Evolutionary conservation across 2,888 invertebrate species (phyloP), one percentile per base, ranked within the genome.

Genomic region (Deilephila elpenor): DNA sequence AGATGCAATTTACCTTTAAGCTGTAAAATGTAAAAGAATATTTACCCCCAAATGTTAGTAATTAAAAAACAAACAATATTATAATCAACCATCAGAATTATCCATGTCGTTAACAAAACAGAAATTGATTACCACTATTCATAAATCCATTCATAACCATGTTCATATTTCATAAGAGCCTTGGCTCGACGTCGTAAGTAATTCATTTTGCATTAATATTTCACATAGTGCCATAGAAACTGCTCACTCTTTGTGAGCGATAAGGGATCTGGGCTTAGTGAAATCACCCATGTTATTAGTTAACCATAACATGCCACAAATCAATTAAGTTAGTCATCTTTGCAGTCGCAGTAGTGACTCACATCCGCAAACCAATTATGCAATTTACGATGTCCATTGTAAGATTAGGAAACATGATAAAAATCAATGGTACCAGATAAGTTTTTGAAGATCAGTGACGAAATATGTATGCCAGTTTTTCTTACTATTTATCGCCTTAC

Each of bases 291-390:
- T 84, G 84, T 88, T 87, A 56, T n/a, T n/a, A 88, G 85, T 90
- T 89, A 91, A 91, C 84, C 89, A 88, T 89, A 84, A 86, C 92
- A 91, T 90, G 91, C 90, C 79, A 85, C 87, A 89, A 92, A 92
- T 91, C 90, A 91, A 90, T 90, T 88, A 89, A 89, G 87, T 92
- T 91, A 92, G 91, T 93, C 92, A 92, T 90, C 89, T 87, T 82
- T 82, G 78, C 80, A 79, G 83, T 83, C 77, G 79, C 79, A 77
- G 76, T 75, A 81, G 86, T 92, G 93, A 93, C 89, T 92, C 91
- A 93, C 79, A 78, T 76, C 73, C 75, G 80, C 82, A 84, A 85
- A 89, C 89, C 88, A 88, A 85, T 67, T 67, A 67, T 34, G 71
- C 56, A 32, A 34, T 25, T 20, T 25, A 32, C 56, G 59, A 37